These are phyloP conservation scores for Thalassoma bifasciatum DNA, from an alignment of 2,113 vertebrate species.

Conservation along the genomic window DNA sequence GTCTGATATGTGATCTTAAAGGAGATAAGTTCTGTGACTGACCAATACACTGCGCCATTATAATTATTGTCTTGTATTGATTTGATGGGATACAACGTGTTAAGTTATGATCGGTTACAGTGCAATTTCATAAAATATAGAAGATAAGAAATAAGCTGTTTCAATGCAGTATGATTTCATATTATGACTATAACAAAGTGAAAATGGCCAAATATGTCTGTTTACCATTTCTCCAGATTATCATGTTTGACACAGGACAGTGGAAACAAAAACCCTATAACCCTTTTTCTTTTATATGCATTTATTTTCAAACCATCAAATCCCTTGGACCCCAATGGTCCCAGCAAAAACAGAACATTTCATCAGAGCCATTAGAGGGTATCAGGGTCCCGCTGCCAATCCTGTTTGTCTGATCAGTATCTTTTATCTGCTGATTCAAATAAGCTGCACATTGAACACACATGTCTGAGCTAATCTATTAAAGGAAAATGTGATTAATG, in stretches of 20 bases:
- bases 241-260: conserved; percentile 13
- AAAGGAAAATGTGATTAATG: conserved; percentile 33
- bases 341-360: conserved; percentile 45
- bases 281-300: conserved; percentile 1
- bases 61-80: no score
- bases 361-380: conserved; percentile 34
- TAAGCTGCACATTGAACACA: conserved; percentile 43
- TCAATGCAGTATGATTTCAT: no score
- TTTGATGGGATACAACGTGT: no score
- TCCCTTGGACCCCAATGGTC: conserved; percentile 36
- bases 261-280: conserved; percentile 13
- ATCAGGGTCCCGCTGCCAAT: conserved; percentile 47
- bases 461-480: conserved; percentile 32
- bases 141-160: no score
- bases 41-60: no score
- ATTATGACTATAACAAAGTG: no score
- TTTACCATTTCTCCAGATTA: conserved; percentile 29
- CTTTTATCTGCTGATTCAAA: conserved; percentile 42
- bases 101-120: no score
- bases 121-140: no score
- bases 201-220: conserved; percentile 15
- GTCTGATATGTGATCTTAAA: no score
- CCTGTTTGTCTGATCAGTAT: conserved; percentile 4
- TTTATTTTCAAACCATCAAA: conserved; percentile 11
- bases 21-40: no score